Conservation (phyloP, 2,888 invertebrate genomes). For the Carpatolechia fugitivella region DNA sequence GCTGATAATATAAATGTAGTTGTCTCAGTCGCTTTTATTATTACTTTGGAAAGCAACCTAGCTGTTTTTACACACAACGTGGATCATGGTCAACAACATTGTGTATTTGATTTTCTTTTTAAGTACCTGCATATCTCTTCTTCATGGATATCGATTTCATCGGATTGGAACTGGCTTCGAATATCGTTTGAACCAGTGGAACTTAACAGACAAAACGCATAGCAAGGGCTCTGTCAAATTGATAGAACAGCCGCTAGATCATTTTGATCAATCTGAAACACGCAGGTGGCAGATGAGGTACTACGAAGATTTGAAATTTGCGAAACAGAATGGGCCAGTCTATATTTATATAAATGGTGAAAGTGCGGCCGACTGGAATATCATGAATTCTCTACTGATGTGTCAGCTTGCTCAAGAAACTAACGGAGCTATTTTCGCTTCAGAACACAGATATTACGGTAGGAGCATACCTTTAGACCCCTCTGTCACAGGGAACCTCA, state of each 20-base stretch:
- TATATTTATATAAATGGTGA: constrained; percentile 7
- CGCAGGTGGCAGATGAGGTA: constrained; percentile 21
- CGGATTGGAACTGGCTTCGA: not conserved
- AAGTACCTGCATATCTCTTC: no score
- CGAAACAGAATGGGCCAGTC: constrained; percentile 10
- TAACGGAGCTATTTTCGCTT: constrained; percentile 10
- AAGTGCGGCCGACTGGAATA: no score
- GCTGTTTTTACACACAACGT: no score
- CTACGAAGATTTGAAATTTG: not conserved
- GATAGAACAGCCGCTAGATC: constrained; percentile 10
- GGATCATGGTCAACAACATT: no score
- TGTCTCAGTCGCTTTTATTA: no score
- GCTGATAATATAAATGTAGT: no score
- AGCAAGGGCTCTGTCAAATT: not conserved
- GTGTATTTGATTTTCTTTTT: no score
- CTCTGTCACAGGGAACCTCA: not conserved
- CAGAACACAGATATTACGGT: constrained; percentile 19
- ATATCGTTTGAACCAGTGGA: not conserved
- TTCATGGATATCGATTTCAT: no score
- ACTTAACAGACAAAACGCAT: no score
- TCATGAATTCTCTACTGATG: no score
- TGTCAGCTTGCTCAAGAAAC: constrained; percentile 9
- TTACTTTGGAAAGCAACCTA: no score
- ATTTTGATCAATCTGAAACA: constrained; percentile 5
- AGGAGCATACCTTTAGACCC: not conserved